phyloP scores from a whole-genome alignment of 1,140 invertebrate species.

The Chionoecetes opilio region DNA sequence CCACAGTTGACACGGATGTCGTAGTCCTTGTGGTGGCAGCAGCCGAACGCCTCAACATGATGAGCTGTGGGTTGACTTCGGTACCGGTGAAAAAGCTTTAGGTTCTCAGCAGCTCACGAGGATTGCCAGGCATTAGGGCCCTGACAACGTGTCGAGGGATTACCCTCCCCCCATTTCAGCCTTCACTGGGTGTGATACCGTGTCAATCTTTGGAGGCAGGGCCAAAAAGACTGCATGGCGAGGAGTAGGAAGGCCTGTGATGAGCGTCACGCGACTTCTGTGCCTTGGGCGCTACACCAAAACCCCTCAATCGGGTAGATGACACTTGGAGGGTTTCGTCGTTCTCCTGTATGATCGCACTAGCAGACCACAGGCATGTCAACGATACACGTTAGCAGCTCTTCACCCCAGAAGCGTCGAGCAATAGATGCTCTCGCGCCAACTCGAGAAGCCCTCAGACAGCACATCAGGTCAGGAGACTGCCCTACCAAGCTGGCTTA shows the following conservation, averaged over 20 bases:
- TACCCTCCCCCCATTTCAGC: conserved; percentile 55
- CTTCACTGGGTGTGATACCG: too few species aligned
- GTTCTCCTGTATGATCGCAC: conserved; percentile 44
- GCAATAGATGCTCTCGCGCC: too few species aligned
- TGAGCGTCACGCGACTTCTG: conserved; percentile 72
- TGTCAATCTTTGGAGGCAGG: too few species aligned
- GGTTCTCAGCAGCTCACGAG: conserved; percentile 78
- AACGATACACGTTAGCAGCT: too few species aligned
- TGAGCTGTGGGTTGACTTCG: conserved; percentile 55
- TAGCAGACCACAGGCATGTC: conserved; percentile 43
- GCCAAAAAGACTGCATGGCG: conserved; percentile 81
- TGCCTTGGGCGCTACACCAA: too few species aligned
- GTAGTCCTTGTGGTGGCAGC: too few species aligned
- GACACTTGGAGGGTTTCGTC: conserved; percentile 58
- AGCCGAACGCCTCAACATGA: neutral
- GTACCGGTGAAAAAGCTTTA: conserved; percentile 71
- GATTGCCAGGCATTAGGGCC: neutral
- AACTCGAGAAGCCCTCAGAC: neutral
- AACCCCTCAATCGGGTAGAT: conserved; percentile 25
- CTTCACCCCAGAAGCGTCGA: too few species aligned
- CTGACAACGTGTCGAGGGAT: neutral
- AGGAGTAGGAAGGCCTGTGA: conserved; percentile 79
- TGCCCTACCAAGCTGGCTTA: conserved; percentile 59
- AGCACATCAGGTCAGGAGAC: conserved; percentile 51
- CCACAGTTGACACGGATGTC: conserved; percentile 42